Percentiles rank a stretch among this genome's conserved stretches.
Evolutionary conservation across 2,797 vertebrate genomes (phyloP).

Genomic region (Cossypha dichroa): DNA sequence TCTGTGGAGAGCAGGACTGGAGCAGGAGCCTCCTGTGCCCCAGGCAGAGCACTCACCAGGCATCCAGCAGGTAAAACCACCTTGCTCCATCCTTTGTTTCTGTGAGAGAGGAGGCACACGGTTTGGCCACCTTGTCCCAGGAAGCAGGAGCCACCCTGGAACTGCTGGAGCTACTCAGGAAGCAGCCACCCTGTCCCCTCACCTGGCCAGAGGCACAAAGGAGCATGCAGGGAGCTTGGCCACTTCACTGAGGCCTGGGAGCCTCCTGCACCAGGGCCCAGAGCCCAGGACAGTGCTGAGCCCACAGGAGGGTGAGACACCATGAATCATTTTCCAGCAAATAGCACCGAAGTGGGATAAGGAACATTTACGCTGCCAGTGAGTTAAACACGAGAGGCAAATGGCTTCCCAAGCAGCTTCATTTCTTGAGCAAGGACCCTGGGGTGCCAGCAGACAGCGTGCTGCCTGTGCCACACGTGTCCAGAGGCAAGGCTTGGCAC

Average conservation of each 20-base stretch:
- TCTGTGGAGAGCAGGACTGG: fast-evolving
- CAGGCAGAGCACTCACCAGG: not conserved
- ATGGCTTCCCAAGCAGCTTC: not conserved
- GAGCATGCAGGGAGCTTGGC: fast-evolving
- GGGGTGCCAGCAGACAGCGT: fast-evolving
- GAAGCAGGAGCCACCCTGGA: not conserved
- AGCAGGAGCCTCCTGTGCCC: not conserved
- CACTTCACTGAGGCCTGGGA: not conserved
- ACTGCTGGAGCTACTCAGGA: fast-evolving
- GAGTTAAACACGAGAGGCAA: not conserved
- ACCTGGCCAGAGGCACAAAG: fast-evolving
- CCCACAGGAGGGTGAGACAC: not conserved
- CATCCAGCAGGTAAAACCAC: not conserved
- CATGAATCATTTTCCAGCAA: not conserved
- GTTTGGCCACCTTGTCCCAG: not conserved
- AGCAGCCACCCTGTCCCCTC: fast-evolving
- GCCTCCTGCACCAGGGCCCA: not conserved
- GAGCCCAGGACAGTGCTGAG: not conserved
- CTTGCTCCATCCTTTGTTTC: not conserved
- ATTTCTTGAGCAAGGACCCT: not conserved
- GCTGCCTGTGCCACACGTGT: fast-evolving
- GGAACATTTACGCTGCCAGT: not conserved
- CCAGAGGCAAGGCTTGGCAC: not conserved
- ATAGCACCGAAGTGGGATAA: not conserved
- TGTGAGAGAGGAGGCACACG: fast-evolving